Base-by-base conservation (phyloP, 2,797 vertebrate genomes). In the Liparis tanakae region DNA sequence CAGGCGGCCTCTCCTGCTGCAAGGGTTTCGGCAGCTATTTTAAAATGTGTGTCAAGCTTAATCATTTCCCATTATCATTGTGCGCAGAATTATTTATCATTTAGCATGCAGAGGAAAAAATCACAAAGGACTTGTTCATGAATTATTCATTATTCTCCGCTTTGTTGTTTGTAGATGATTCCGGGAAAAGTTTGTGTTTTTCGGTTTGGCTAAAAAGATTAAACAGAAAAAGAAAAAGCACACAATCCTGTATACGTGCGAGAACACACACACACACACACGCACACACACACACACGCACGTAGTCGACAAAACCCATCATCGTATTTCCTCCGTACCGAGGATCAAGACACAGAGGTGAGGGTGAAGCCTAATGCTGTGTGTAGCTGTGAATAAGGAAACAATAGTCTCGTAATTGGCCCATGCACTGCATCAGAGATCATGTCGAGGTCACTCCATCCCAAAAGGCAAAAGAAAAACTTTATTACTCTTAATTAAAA, bases 401-500 rank as follows among this genome's bases (percentile, higher is more conserved):
- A 79, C 39, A 69, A 77, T 71, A 74, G 72, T 82, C 74, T 79
- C 56, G 75, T 81, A 86, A 85, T 82, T 80, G 77, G 79, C 64
- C 73, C 71, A 36, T 66, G 58, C 41, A 60, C 76, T 22, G 15
- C 41, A 46, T 67, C 60, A 71, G 79, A 85, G 87, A 91, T 90
- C 87, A 92, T 83, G 81, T 89, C 83, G 76, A 83, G 91, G 91
- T 91, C 79, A 57, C 59, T 82, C 43, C 46, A 79, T 85, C 87
- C 86, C 85, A 85, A 81, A 85, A 90, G 78, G 83, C 81, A 88
- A 64, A 83, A 55, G 78, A 81, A 65, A 30, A 74, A 41, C 78
- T 88, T 91, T 89, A 92, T 91, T 91, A 77, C 91, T 83, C 88
- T 91, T 93, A 92, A 93, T 93, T 89, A 92, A 91, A 85, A 89